Conservation (phyloP, 2,888 invertebrate genomes). For the Ormyrus nitidulus region DNA sequence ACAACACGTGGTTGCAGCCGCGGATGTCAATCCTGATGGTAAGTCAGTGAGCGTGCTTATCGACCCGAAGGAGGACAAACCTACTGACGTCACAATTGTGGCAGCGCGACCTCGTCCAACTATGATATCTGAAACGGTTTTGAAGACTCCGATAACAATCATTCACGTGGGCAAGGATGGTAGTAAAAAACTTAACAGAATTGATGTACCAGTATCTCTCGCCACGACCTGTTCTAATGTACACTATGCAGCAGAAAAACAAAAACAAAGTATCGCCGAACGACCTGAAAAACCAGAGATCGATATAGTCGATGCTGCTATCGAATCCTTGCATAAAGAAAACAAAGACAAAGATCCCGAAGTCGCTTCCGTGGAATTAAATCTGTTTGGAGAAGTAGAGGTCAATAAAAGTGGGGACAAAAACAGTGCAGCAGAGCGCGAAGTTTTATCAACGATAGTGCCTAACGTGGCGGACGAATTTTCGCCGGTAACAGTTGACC, state of each 20-base stretch:
- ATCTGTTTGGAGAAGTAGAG: neutral
- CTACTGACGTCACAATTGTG: neutral
- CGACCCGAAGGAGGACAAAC: neutral
- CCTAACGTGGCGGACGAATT: too few relatives aligned
- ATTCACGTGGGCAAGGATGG: conserved; percentile 45
- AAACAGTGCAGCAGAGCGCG: too few relatives aligned
- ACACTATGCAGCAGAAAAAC: neutral
- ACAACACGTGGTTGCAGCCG: conserved; percentile 19
- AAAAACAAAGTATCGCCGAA: neutral
- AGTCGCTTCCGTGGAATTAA: neutral
- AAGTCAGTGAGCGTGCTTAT: neutral
- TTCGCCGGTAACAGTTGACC: neutral
- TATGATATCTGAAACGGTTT: conserved; percentile 46
- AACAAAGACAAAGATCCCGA: neutral
- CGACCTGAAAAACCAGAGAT: neutral
- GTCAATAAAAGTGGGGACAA: neutral
- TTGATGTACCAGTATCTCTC: conserved; percentile 34
- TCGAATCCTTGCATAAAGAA: neutral
- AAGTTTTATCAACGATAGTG: too few relatives aligned
- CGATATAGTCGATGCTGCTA: too few relatives aligned
- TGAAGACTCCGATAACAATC: conserved; percentile 52
- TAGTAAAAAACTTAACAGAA: conserved; percentile 38
- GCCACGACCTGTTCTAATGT: neutral
- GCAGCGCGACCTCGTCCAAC: conserved; percentile 38
- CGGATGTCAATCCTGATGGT: neutral